Base-by-base conservation (phyloP, 1,140 invertebrate species). In the Phymastichus coffea region DNA sequence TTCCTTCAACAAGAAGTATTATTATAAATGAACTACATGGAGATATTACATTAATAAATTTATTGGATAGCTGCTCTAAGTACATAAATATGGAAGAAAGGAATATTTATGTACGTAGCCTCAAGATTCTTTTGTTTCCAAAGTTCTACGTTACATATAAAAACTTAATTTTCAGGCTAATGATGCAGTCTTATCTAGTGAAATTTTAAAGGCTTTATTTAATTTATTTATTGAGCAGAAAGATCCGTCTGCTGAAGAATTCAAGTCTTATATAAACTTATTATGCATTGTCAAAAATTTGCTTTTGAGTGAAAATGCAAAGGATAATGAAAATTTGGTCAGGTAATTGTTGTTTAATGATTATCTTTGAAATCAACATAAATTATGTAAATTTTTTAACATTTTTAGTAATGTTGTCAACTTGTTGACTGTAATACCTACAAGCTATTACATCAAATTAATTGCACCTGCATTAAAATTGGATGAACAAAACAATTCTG, bases 201-300 rank as follows among this genome's bases (percentile, higher is more conserved):
- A 97, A 81, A 86, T 93, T 63, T 82, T 97, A 7, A 97, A 97
- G 80, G 86, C 89, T 12, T 81, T 97, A 57, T 98, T 96, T 73
- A 97, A 96, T 75, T 76, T 97, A 57, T 77, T 80, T 40, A 80
- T 83, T 61, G 72, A 80, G 12, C 72, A 75, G 23, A 73, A 80
- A 7, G 73, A 80, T 25, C 67, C 73, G 15, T 81, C 82, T 57
- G 82, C 89, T 69, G 86, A 88, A 65, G 87, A 92, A 68, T 85
- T 91, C 66, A 84, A 86, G 1, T 87, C 88, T 71, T 88, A 87
- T 68, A 78, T 88, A 64, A 82, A 88, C 59, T 73, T 96, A 43
- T 87, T 91, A 30, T 82, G 82, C 40, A 86, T 92, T 52, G 80
- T 95, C 17, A 85, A 87, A 41, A 85, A 84, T 57, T 76, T 95